Evolutionary conservation across 2,797 vertebrate genomes (phyloP).

Genomic region (Alcedo atthis): DNA sequence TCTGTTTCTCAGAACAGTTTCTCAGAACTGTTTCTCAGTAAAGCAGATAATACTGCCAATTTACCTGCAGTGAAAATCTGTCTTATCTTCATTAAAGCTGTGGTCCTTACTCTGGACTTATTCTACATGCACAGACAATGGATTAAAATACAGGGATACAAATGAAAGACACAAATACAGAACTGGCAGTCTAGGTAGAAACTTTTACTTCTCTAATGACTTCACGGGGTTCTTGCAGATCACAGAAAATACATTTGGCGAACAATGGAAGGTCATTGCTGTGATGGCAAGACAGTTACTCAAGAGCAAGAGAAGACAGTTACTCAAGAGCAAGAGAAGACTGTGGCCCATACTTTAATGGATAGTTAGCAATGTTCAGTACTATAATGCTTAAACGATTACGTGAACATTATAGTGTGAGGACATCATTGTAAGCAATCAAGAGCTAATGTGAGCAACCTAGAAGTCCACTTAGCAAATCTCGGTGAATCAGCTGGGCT

Average conservation of each 20-base stretch:
- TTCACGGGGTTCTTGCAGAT: neutral
- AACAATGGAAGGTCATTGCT: neutral
- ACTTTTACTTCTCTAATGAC: neutral
- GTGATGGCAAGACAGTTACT: neutral
- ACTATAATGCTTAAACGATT: neutral
- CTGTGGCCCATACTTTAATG: neutral
- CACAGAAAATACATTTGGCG: neutral
- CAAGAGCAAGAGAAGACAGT: neutral
- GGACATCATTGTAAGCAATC: neutral
- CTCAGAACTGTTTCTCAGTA: neutral
- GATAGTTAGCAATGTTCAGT: neutral
- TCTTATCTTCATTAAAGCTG: neutral
- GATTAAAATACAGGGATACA: neutral
- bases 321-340: neutral
- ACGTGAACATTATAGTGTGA: neutral
- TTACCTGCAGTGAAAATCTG: neutral
- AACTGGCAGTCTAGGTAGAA: neutral
- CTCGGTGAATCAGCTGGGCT: neutral
- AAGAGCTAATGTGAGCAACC: neutral
- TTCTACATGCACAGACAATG: neutral
- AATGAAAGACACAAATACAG: neutral
- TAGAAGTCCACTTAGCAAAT: neutral
- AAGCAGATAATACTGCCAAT: neutral
- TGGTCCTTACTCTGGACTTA: neutral
- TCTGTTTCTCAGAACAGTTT: neutral